These are phyloP conservation scores for Schizopygopsis pylzovi DNA, from an alignment of 2,797 vertebrate genomes.

Conservation along the genomic window DNA sequence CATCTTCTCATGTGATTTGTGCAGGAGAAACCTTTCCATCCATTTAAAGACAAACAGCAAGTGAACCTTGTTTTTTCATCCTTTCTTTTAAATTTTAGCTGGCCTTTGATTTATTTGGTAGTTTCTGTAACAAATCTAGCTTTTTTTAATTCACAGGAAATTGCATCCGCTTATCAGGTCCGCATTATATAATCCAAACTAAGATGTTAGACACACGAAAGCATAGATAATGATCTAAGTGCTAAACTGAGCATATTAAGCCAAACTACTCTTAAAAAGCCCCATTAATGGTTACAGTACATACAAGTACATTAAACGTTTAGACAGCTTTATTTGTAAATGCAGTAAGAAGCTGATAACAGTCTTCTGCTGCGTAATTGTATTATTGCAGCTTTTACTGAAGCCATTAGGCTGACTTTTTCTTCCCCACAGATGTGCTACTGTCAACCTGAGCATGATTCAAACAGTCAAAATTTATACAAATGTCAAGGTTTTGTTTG, in stretches of 20 bases:
- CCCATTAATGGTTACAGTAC: slow-evolving; percentile 43
- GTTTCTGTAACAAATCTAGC: background rate
- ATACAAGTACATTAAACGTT: slow-evolving; percentile 37
- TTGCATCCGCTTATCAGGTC: slow-evolving; percentile 23
- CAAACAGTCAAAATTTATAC: slow-evolving; percentile 10
- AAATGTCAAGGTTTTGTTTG: slow-evolving; percentile 34
- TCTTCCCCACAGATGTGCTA: slow-evolving; percentile 14
- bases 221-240: slow-evolving; percentile 50
- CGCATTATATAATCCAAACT: slow-evolving; percentile 21
- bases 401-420: slow-evolving; percentile 28
- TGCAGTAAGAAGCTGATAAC: slow-evolving; percentile 40
- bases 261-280: slow-evolving; percentile 44
- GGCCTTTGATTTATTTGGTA: slow-evolving; percentile 7
- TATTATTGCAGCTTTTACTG: slow-evolving; percentile 45
- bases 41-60: too few species aligned
- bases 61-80: too few species aligned
- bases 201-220: slow-evolving; percentile 41
- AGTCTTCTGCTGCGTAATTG: slow-evolving; percentile 38
- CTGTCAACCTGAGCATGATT: slow-evolving; percentile 5
- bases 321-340: slow-evolving; percentile 24
- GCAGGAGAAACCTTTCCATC: too few species aligned
- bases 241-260: slow-evolving; percentile 44
- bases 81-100: too few species aligned
- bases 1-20: too few species aligned
- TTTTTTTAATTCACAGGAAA: slow-evolving; percentile 22